A percentile compares a stretch with the other conserved stretches of the same genome.
Conservation (phyloP, 2,797 vertebrate genomes). For the Acanthornis magna region DNA sequence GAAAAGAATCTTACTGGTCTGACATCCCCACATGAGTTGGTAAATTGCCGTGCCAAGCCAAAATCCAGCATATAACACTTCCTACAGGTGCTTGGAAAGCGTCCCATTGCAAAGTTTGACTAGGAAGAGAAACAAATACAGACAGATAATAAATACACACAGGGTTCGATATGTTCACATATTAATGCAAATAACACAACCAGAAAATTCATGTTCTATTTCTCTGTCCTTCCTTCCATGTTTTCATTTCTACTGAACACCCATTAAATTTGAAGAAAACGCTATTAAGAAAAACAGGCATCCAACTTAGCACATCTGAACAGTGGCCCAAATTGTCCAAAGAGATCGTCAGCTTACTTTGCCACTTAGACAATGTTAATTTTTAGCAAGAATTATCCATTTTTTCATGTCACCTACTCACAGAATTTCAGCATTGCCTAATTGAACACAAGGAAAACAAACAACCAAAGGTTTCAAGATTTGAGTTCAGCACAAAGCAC, state of each 20-base stretch:
- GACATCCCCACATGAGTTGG: conserved; percentile 97
- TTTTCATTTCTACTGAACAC: background rate
- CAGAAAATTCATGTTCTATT: background rate
- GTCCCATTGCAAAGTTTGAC: conserved; percentile 99
- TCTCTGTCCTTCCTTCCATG: background rate
- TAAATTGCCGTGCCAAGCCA: conserved; percentile 96
- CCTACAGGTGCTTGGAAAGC: conserved; percentile 93
- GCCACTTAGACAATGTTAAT: background rate
- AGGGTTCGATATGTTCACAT: background rate
- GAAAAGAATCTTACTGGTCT: conserved; percentile 87
- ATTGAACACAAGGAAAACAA: background rate
- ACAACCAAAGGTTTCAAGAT: background rate
- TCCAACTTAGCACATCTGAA: background rate
- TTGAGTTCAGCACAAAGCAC: background rate
- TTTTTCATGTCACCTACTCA: background rate
- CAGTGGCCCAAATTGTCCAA: background rate
- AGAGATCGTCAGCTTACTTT: background rate
- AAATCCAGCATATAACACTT: conserved; percentile 99
- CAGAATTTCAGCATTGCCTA: background rate
- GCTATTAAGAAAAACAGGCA: background rate
- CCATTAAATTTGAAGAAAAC: background rate
- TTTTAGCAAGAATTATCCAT: background rate
- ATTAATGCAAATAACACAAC: background rate
- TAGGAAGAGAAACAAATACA: conserved; percentile 70
- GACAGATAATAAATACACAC: background rate